These are phyloP conservation scores for Siniperca obscura DNA, from an alignment of 2,797 vertebrate species.

Conservation along the genomic window DNA sequence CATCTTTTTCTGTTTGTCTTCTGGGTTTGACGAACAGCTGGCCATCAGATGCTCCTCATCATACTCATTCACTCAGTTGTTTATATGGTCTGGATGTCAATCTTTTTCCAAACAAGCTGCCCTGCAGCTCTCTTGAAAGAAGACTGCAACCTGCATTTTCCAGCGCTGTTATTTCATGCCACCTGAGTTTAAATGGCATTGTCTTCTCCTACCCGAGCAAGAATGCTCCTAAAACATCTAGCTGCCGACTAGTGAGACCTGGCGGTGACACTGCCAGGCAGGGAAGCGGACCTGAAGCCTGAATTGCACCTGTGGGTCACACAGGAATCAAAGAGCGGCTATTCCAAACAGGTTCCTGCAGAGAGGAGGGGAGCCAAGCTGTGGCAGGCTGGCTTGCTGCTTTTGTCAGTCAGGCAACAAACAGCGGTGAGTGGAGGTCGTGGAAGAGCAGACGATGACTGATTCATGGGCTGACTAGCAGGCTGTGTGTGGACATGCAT, in stretches of 20 bases:
- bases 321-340: constrained; percentile 52
- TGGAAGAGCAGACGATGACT: constrained; percentile 70
- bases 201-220: constrained; percentile 11
- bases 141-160: constrained; percentile 6
- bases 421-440: constrained; percentile 63
- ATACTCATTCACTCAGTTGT: constrained; percentile 2
- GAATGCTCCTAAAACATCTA: constrained; percentile 1
- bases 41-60: neutral
- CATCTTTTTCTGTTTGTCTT: neutral
- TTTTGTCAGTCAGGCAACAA: constrained; percentile 71
- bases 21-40: neutral
- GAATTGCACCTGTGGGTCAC: constrained; percentile 38
- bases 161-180: constrained; percentile 19
- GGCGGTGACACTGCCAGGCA: constrained; percentile 27
- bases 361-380: constrained; percentile 34
- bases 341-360: constrained; percentile 48
- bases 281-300: constrained; percentile 29
- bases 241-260: constrained; percentile 18
- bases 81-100: neutral
- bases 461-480: constrained; percentile 66
- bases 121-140: constrained; percentile 4
- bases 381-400: constrained; percentile 47
- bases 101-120: neutral
- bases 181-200: constrained; percentile 26
- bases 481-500: constrained; percentile 47